Conservation (phyloP, 2,888 invertebrate species). For the Limnephilus lunatus region DNA sequence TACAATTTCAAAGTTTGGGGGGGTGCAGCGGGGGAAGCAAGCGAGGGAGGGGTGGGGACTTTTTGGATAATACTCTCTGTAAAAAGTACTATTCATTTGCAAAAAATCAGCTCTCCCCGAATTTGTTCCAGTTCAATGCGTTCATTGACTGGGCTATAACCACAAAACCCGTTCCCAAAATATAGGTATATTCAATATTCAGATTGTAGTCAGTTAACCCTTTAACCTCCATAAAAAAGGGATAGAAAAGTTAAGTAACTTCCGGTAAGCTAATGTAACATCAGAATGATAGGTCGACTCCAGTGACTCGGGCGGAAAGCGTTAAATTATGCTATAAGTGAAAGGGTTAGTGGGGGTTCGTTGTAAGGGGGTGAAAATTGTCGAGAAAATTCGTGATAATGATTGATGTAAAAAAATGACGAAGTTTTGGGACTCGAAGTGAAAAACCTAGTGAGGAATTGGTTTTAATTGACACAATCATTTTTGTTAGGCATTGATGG, state of each 20-base stretch:
- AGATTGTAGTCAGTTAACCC: constrained; percentile 33
- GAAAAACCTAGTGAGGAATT: neutral
- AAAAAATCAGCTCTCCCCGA: no score
- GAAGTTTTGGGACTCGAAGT: neutral
- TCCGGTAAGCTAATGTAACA: constrained; percentile 25
- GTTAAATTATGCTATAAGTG: neutral
- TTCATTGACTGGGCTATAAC: no score
- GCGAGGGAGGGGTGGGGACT: no score
- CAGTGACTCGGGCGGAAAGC: neutral
- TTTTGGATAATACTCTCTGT: no score
- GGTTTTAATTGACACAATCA: neutral
- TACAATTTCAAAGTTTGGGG: no score
- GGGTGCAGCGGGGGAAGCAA: no score
- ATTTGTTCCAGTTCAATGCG: no score
- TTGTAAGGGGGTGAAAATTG: neutral
- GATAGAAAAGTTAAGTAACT: constrained; percentile 41
- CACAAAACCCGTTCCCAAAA: neutral
- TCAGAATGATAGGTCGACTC: constrained; percentile 12
- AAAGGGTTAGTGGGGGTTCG: neutral
- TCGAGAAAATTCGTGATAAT: neutral
- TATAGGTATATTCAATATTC: neutral
- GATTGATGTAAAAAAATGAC: neutral
- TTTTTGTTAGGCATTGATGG: neutral
- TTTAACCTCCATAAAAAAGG: constrained; percentile 13
- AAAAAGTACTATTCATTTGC: no score